Percentiles rank a stretch among this genome's conserved stretches.
Conservation (phyloP, 2,113 vertebrate species). For the Corythaixoides concolor region DNA sequence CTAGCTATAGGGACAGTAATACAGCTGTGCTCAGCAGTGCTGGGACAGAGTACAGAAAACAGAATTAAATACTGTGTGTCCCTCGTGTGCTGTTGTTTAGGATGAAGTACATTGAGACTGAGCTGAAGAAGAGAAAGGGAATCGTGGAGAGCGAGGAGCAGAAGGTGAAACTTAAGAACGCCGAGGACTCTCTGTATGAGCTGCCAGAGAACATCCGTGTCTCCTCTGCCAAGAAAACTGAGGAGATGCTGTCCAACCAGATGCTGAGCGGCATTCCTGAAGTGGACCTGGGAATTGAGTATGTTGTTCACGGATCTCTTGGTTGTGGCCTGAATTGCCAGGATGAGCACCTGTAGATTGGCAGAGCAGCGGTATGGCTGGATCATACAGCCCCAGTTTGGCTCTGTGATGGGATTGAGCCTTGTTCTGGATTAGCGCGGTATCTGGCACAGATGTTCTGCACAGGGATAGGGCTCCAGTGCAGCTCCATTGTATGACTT, state of each 20-base stretch:
- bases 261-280: conserved; percentile 98
- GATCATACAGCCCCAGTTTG: neutral
- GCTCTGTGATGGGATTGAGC: neutral
- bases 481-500: neutral
- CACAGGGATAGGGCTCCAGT: neutral
- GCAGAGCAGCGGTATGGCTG: accelerated
- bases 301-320: conserved; percentile 17
- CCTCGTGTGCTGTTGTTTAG: conserved; percentile 52
- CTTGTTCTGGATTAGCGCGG: neutral
- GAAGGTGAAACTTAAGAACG: conserved; percentile 91
- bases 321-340: neutral
- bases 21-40: neutral
- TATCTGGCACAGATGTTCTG: neutral
- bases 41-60: neutral
- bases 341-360: neutral
- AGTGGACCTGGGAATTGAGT: conserved; percentile 97
- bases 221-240: conserved; percentile 95
- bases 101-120: conserved; percentile 99
- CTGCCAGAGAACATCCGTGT: conserved; percentile 93
- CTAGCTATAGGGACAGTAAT: neutral
- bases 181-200: conserved; percentile 93
- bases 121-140: conserved; percentile 96
- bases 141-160: conserved; percentile 91
- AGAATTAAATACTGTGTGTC: neutral
- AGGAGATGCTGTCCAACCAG: conserved; percentile 99